phyloP scores from a whole-genome alignment of 2,113 vertebrate genomes.

The Passer domesticus region DNA sequence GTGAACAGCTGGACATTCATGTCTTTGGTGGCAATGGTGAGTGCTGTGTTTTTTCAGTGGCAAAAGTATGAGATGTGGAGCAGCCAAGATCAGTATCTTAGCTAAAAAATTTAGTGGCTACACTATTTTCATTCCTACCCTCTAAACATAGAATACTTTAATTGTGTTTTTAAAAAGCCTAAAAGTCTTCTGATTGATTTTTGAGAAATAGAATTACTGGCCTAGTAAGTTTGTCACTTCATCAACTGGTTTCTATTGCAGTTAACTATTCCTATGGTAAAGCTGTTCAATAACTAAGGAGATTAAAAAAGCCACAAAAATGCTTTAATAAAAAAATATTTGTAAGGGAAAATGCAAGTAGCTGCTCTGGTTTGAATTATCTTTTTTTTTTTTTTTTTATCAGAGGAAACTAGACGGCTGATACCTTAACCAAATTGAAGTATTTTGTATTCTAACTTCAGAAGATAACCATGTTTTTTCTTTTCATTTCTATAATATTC shows the following conservation, averaged over 20 bases:
- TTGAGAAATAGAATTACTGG: neutral
- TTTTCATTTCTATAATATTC: neutral
- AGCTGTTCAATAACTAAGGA: neutral
- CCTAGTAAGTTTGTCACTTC: neutral
- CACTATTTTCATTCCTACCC: neutral
- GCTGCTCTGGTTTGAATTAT: neutral
- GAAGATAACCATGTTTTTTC: neutral
- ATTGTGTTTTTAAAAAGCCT: neutral
- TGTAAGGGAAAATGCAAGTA: neutral
- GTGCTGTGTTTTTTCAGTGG: slow-evolving; percentile 15
- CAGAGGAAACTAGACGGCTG: neutral
- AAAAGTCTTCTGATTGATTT: neutral
- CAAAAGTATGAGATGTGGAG: neutral
- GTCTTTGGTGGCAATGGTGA: slow-evolving; percentile 98
- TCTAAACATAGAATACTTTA: neutral
- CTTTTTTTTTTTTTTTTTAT: neutral
- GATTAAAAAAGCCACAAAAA: neutral
- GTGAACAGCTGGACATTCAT: slow-evolving; percentile 98
- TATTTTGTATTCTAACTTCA: neutral
- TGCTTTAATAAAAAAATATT: neutral
- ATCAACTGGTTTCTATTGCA: neutral
- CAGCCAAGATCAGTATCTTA: neutral
- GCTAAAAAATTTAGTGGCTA: neutral
- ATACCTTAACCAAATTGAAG: neutral
- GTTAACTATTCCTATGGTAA: neutral